These are phyloP conservation scores for Gryon sp. DNA, from an alignment of 1,140 invertebrate genomes.

Conservation along the genomic window DNA sequence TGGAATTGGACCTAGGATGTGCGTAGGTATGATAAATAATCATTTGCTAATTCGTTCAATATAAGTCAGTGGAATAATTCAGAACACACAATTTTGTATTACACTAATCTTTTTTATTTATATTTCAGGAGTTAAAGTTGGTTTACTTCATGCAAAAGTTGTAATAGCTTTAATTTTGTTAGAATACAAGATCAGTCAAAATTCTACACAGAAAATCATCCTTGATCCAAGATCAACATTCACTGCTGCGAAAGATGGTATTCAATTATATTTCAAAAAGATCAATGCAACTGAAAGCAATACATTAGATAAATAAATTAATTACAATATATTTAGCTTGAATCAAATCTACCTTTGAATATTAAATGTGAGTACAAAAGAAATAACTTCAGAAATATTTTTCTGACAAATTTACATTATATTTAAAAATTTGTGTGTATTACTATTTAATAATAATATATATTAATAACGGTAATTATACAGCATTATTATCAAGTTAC, in stretches of 20 bases:
- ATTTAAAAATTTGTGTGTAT: too few species aligned
- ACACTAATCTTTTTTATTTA: conserved; percentile 9
- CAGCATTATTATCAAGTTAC: too few species aligned
- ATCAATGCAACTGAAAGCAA: too few species aligned
- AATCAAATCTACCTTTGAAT: too few species aligned
- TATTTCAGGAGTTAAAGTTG: conserved; percentile 82
- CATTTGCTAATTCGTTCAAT: too few species aligned
- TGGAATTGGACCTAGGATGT: conserved; percentile 65
- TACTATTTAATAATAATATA: too few species aligned
- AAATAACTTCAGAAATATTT: too few species aligned
- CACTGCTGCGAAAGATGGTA: conserved; percentile 67
- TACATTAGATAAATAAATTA: too few species aligned
- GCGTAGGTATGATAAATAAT: conserved; percentile 55
- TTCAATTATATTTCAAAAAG: conserved; percentile 60
- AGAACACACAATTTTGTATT: not conserved
- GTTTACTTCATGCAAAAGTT: conserved; percentile 83
- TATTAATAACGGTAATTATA: too few species aligned
- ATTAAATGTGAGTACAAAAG: too few species aligned
- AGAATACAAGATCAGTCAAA: conserved; percentile 76
- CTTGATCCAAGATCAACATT: conserved; percentile 71
- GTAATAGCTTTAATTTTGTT: conserved; percentile 79
- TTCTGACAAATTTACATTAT: too few species aligned
- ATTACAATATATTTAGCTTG: too few species aligned
- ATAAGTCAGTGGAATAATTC: not conserved
- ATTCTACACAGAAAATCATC: conserved; percentile 62